phyloP scores from a whole-genome alignment of 2,797 vertebrate species.

The Miichthys miiuy region DNA sequence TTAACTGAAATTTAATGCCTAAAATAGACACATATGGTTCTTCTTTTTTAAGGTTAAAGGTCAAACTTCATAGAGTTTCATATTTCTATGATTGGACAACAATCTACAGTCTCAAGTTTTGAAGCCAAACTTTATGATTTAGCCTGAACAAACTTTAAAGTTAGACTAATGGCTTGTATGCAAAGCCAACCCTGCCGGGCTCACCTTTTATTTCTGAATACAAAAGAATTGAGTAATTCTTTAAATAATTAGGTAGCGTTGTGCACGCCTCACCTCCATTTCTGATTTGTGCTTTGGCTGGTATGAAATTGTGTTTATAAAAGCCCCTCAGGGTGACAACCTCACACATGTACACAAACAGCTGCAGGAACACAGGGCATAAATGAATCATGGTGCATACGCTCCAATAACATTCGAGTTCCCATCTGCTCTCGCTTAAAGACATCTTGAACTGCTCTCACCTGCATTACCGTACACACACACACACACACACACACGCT shows the following conservation, averaged over 20 bases:
- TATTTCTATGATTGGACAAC: neutral
- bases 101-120: neutral
- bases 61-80: constrained; percentile 5
- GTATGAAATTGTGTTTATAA: constrained; percentile 54
- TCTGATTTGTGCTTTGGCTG: constrained; percentile 45
- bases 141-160: neutral
- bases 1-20: too few species aligned
- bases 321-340: constrained; percentile 43
- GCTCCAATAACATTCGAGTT: constrained; percentile 61
- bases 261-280: neutral
- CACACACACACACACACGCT: constrained; percentile 14
- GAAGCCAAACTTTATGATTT: neutral
- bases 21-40: neutral
- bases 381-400: constrained; percentile 64
- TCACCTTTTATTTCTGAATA: neutral
- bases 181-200: neutral
- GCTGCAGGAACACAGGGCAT: constrained; percentile 33
- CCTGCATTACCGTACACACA: constrained; percentile 50
- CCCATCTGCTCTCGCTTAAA: constrained; percentile 69
- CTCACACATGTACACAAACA: constrained; percentile 43
- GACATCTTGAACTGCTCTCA: constrained; percentile 62
- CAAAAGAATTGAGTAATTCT: constrained; percentile 1
- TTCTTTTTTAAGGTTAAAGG: constrained; percentile 1
- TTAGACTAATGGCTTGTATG: constrained; percentile 5
- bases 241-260: constrained; percentile 5